phyloP scores from a whole-genome alignment of 1,140 invertebrate species.

The Drosophila pectinifera region DNA sequence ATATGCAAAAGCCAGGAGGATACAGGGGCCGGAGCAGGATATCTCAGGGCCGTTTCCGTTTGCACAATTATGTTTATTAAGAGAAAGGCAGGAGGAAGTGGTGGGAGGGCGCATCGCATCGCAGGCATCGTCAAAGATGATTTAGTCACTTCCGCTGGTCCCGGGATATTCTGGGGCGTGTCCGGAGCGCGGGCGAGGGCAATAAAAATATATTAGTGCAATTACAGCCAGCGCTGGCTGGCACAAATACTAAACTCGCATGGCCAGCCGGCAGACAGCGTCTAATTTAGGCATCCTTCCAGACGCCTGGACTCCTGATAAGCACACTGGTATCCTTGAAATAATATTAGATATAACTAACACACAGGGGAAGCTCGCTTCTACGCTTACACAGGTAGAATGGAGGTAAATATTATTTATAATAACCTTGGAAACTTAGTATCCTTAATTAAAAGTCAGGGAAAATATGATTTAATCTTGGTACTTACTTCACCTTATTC shows the following conservation, averaged over 20 bases:
- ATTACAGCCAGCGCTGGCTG: constrained; percentile 72
- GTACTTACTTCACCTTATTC: too few species aligned
- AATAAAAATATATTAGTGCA: constrained; percentile 84
- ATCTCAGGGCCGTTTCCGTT: constrained; percentile 80
- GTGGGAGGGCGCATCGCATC: constrained; percentile 21
- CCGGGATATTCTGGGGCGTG: constrained; percentile 20
- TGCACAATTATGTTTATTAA: constrained; percentile 83
- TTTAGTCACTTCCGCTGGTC: constrained; percentile 75
- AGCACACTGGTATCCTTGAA: constrained; percentile 16
- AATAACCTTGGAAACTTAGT: too few species aligned
- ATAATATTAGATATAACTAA: constrained; percentile 11
- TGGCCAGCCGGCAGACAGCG: constrained; percentile 27
- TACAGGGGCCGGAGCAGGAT: constrained; percentile 47
- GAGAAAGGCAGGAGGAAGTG: constrained; percentile 44
- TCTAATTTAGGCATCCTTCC: constrained; percentile 67
- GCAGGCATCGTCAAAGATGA: constrained; percentile 80
- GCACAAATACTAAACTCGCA: constrained; percentile 12
- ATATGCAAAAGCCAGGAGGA: constrained; percentile 71
- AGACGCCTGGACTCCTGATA: constrained; percentile 33
- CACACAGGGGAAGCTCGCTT: background rate
- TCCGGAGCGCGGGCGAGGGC: constrained; percentile 40
- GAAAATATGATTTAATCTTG: too few species aligned
- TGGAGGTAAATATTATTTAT: too few species aligned
- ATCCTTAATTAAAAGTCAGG: too few species aligned
- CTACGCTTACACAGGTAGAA: background rate